Evolutionary conservation across 2,113 vertebrate species (phyloP).

Genomic region (Mungos mungo): DNA sequence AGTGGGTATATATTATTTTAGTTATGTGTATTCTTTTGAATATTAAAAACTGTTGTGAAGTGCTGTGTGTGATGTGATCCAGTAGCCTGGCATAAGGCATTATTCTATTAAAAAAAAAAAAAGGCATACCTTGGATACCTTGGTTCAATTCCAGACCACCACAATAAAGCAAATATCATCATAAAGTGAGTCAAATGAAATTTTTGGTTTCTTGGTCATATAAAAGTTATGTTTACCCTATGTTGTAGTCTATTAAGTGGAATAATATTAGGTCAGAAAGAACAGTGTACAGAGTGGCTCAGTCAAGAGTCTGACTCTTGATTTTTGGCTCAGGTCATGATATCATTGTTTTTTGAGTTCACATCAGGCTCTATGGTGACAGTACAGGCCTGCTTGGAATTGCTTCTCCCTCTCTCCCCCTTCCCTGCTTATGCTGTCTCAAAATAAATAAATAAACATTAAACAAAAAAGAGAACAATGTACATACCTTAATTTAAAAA

Average conservation of each 20-base stretch:
- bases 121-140: not conserved
- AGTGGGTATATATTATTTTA: constrained; percentile 22
- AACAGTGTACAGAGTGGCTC: not conserved
- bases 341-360: too few relatives aligned
- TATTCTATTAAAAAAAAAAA: not conserved
- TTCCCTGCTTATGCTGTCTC: too few relatives aligned
- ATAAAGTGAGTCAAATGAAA: not conserved
- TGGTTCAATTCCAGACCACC: not conserved
- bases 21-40: constrained; percentile 36
- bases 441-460: too few relatives aligned
- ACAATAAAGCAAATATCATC: not conserved
- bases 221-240: not conserved
- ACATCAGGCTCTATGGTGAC: too few relatives aligned
- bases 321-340: too few relatives aligned
- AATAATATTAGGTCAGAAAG: not conserved
- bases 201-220: not conserved
- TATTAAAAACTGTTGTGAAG: constrained; percentile 6
- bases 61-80: not conserved
- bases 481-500: not conserved
- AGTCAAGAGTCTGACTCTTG: too few relatives aligned
- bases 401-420: too few relatives aligned
- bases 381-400: too few relatives aligned
- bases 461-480: not conserved
- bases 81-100: not conserved
- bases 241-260: not conserved